These are phyloP conservation scores for Acholoe squamosa DNA, from an alignment of 2,888 invertebrate genomes.

Conservation along the genomic window DNA sequence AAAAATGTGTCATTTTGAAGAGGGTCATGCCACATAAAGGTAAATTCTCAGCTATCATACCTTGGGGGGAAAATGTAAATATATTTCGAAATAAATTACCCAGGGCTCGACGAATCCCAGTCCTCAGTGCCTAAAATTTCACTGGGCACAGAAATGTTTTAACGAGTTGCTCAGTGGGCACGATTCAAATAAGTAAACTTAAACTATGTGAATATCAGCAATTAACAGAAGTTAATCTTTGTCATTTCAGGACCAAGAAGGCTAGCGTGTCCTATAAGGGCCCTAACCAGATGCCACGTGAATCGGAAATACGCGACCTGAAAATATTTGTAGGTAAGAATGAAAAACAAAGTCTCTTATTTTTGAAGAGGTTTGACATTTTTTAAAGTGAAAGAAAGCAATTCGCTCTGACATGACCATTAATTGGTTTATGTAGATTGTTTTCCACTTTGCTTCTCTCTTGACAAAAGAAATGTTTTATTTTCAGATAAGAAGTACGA, in stretches of 20 bases:
- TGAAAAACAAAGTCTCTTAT: no score
- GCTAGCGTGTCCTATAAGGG: conserved; percentile 69
- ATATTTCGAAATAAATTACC: no score
- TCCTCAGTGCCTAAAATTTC: no score
- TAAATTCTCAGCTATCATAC: no score
- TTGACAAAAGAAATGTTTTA: not conserved
- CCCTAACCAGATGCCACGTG: conserved; percentile 88
- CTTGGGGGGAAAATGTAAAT: not conserved
- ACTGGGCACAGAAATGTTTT: no score
- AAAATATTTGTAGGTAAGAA: conserved; percentile 94
- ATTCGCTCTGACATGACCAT: no score
- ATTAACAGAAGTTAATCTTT: not conserved
- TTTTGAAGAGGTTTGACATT: no score
- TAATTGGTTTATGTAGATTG: no score
- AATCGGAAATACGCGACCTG: conserved; percentile 94
- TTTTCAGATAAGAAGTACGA: conserved; percentile 95
- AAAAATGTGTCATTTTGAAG: not conserved
- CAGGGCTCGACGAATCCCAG: no score
- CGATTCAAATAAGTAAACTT: not conserved
- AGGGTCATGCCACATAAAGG: no score
- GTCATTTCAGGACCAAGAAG: conserved; percentile 71
- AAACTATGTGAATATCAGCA: not conserved
- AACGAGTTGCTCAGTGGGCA: not conserved
- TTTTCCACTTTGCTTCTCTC: no score
- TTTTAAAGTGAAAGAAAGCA: no score